Percentiles rank a stretch among this genome's conserved stretches.
Conservation (phyloP, 2,113 vertebrate species). For the Irena cyanogastra region DNA sequence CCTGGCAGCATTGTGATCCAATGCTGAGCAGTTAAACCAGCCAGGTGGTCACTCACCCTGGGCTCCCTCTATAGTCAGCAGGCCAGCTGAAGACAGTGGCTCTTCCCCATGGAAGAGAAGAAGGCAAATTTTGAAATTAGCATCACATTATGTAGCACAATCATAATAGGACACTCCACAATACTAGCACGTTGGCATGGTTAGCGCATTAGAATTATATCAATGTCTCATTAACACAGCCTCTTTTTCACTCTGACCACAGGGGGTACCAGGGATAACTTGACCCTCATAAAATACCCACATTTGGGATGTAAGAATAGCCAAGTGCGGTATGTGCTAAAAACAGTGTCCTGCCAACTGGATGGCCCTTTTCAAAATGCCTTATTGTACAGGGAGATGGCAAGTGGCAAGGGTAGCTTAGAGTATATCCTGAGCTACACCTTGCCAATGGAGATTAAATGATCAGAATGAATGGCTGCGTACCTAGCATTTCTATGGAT, state of each 20-base stretch:
- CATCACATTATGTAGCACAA: neutral
- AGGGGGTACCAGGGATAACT: neutral
- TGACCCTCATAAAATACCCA: neutral
- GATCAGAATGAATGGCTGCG: rapidly evolving
- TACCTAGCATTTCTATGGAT: neutral
- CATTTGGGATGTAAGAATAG: neutral
- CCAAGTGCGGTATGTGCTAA: neutral
- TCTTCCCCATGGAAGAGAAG: neutral
- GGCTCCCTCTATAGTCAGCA: neutral
- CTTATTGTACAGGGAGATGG: neutral
- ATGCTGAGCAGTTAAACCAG: neutral
- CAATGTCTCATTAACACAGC: neutral
- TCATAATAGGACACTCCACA: neutral
- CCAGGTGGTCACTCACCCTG: too few relatives aligned
- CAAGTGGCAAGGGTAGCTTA: neutral
- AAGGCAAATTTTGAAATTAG: neutral
- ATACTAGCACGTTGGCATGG: neutral
- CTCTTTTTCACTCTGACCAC: neutral
- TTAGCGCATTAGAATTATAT: neutral
- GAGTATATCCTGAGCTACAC: neutral
- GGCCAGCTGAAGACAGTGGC: neutral
- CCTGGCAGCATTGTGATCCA: neutral
- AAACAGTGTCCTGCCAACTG: neutral
- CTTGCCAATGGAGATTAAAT: neutral
- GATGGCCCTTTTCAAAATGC: neutral